These are phyloP conservation scores for Forbesichthys agassizii DNA, from an alignment of 2,113 vertebrate genomes.

Conservation along the genomic window DNA sequence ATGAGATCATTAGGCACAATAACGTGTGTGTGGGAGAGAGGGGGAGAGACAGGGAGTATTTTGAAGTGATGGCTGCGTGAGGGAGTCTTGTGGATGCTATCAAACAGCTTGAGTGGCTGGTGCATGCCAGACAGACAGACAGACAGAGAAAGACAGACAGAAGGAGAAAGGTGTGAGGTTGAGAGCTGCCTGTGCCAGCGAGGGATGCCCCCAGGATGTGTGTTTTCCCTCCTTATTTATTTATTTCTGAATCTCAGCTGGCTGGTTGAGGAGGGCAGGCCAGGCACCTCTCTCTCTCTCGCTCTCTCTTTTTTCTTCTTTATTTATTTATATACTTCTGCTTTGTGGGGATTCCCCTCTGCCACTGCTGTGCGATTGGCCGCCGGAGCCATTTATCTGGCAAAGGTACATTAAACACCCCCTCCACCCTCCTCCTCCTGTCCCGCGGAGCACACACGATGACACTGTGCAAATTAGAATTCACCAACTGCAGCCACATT, in stretches of 20 bases:
- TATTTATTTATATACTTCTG: not conserved
- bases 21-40: not conserved
- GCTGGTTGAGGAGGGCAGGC: constrained; percentile 51
- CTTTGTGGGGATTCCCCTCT: constrained; percentile 26
- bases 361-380: not conserved
- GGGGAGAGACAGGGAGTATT: not conserved
- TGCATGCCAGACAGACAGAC: constrained; percentile 24
- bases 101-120: not conserved
- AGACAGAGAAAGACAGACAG: constrained; percentile 57
- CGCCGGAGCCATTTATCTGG: not conserved
- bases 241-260: constrained; percentile 65
- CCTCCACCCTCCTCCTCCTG: constrained; percentile 7
- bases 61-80: not conserved
- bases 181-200: constrained; percentile 57
- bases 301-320: not conserved
- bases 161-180: constrained; percentile 41
- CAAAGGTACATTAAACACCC: not conserved
- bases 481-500: constrained; percentile 16
- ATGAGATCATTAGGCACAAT: constrained; percentile 68
- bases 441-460: constrained; percentile 20
- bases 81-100: not conserved
- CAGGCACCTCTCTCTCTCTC: not conserved
- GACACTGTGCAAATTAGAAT: constrained; percentile 47
- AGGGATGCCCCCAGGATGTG: constrained; percentile 74
- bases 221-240: constrained; percentile 64